These are phyloP conservation scores for Spisula subtruncata DNA, from an alignment of 2,888 invertebrate genomes.

Conservation along the genomic window DNA sequence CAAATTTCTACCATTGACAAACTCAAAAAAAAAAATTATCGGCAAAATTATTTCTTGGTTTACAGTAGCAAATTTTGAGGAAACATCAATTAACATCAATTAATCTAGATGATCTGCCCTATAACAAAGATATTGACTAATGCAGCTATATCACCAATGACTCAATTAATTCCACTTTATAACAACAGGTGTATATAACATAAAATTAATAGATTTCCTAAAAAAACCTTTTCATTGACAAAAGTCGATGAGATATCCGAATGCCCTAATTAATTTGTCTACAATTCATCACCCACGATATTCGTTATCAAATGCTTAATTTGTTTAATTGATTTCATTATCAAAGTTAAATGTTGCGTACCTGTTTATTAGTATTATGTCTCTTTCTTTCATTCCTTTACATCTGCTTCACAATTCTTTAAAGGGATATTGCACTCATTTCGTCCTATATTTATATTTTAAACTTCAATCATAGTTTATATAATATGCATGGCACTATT, in stretches of 20 bases:
- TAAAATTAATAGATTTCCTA: slow-evolving; percentile 25
- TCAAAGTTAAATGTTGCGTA: not conserved
- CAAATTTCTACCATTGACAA: too few relatives aligned
- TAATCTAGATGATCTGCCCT: not conserved
- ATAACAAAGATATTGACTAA: not conserved
- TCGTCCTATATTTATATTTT: not conserved
- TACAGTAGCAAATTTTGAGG: not conserved
- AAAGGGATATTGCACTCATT: not conserved
- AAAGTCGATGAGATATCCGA: not conserved
- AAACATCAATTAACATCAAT: too few relatives aligned
- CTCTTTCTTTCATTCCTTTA: slow-evolving; percentile 14
- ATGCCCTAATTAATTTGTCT: not conserved
- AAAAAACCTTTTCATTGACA: not conserved
- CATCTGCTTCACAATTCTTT: not conserved
- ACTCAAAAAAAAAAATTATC: too few relatives aligned
- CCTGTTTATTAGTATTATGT: not conserved
- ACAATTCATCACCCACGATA: not conserved
- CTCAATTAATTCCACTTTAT: not conserved
- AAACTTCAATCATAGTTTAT: too few relatives aligned
- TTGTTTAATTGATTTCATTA: not conserved
- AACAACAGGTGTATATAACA: not conserved
- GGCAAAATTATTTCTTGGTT: too few relatives aligned
- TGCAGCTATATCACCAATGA: not conserved
- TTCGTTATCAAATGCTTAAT: not conserved
- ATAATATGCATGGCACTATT: too few relatives aligned